Evolutionary conservation across 2,888 invertebrate genomes (phyloP).

Genomic region (Nematopogon swammerdamellus): DNA sequence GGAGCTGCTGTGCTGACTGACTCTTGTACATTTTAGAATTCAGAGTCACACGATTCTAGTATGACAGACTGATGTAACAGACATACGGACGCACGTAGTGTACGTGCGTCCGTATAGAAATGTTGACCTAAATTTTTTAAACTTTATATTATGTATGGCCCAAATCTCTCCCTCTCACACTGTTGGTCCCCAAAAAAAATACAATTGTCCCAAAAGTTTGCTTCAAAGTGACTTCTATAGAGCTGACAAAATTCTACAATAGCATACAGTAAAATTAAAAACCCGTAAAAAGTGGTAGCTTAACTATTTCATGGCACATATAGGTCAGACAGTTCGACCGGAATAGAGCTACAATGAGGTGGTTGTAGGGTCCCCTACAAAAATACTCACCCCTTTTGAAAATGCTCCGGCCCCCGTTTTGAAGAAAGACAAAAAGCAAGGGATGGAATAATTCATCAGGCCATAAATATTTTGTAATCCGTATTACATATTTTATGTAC

Average conservation of each 20-base stretch:
- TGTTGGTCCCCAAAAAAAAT: too few relatives aligned
- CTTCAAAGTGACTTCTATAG: background rate
- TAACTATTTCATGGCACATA: background rate
- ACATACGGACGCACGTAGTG: too few relatives aligned
- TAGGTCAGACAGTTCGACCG: background rate
- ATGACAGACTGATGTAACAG: too few relatives aligned
- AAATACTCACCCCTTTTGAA: background rate
- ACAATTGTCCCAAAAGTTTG: too few relatives aligned
- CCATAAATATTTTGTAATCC: slow-evolving; percentile 20
- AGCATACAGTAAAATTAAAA: background rate
- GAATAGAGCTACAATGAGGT: background rate
- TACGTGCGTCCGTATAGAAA: too few relatives aligned
- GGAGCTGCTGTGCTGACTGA: too few relatives aligned
- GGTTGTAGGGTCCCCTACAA: background rate
- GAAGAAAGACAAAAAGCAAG: background rate
- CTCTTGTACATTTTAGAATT: too few relatives aligned
- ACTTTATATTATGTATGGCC: too few relatives aligned
- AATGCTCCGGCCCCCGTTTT: background rate
- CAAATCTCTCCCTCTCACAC: too few relatives aligned
- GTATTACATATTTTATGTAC: background rate
- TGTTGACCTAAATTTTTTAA: too few relatives aligned
- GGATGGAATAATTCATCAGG: slow-evolving; percentile 25
- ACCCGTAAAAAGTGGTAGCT: background rate
- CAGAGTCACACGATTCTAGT: too few relatives aligned
- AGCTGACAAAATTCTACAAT: background rate